Percentiles rank a stretch among this genome's conserved stretches.
phyloP scores from a whole-genome alignment of 2,888 invertebrate species.

The Eupithecia centaureata region DNA sequence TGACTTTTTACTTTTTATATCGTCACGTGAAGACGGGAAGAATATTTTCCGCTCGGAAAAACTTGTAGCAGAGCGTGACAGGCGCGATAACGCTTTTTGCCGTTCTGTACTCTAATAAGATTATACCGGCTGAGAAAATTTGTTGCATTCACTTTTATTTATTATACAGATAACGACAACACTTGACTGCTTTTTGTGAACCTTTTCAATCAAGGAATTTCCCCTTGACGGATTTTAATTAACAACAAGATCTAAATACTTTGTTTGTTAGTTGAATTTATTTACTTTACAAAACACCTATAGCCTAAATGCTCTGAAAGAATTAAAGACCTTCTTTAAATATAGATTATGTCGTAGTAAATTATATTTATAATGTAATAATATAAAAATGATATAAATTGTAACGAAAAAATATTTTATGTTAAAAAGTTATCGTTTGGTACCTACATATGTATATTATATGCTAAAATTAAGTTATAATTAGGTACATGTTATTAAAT shows the following conservation, averaged over 20 bases:
- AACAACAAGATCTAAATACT: background rate
- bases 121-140: slow-evolving; percentile 45
- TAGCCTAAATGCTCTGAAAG: too few relatives aligned
- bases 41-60: slow-evolving; percentile 68
- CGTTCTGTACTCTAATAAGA: slow-evolving; percentile 67
- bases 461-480: too few relatives aligned
- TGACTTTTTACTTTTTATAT: slow-evolving; percentile 58
- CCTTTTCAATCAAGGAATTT: background rate
- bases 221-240: background rate
- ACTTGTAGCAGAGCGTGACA: slow-evolving; percentile 63
- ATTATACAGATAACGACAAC: slow-evolving; percentile 38
- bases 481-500: background rate
- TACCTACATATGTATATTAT: background rate
- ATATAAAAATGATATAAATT: too few relatives aligned
- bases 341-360: background rate
- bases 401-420: background rate
- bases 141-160: slow-evolving; percentile 16
- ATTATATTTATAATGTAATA: too few relatives aligned
- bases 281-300: background rate
- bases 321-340: too few relatives aligned
- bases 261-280: background rate
- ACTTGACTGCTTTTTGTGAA: background rate
- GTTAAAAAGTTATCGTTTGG: background rate
- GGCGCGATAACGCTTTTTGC: slow-evolving; percentile 63
- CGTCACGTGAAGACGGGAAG: slow-evolving; percentile 57